Conservation (phyloP, 2,888 invertebrate genomes). For the Andrena flavipes region DNA sequence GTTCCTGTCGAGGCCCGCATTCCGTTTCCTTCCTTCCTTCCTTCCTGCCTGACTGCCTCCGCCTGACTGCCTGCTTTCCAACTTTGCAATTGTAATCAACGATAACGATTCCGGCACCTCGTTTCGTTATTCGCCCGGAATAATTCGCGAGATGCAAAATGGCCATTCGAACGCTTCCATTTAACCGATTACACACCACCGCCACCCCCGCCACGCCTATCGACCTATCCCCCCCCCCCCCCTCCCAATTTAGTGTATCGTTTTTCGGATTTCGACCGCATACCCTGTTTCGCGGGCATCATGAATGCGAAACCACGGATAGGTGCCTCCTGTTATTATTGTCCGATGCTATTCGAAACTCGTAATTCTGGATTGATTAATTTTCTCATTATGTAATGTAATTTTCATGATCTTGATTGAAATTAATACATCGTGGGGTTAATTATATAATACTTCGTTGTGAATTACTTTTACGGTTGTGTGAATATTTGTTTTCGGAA, state of each 20-base stretch:
- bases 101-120: slow-evolving; percentile 71
- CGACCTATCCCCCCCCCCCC: not conserved
- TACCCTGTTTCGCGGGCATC: not conserved
- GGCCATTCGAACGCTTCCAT: slow-evolving; percentile 54
- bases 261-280: slow-evolving; percentile 1
- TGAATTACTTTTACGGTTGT: slow-evolving; percentile 1
- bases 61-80: slow-evolving; percentile 38
- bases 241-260: slow-evolving; percentile 14
- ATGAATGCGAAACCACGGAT: slow-evolving; percentile 15
- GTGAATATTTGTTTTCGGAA: not conserved
- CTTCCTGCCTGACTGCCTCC: slow-evolving; percentile 41
- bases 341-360: not conserved
- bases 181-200: slow-evolving; percentile 54
- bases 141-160: slow-evolving; percentile 67
- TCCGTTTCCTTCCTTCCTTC: slow-evolving; percentile 58
- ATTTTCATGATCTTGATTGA: slow-evolving; percentile 25
- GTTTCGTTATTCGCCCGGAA: slow-evolving; percentile 66
- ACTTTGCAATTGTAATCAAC: slow-evolving; percentile 75
- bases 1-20: slow-evolving; percentile 35
- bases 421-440: slow-evolving; percentile 1
- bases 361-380: slow-evolving; percentile 40
- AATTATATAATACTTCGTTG: not conserved
- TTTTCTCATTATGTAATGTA: not conserved
- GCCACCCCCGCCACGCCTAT: not conserved
- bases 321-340: slow-evolving; percentile 13